Conservation (phyloP, 2,888 invertebrate genomes). For the Trimorus sp. region DNA sequence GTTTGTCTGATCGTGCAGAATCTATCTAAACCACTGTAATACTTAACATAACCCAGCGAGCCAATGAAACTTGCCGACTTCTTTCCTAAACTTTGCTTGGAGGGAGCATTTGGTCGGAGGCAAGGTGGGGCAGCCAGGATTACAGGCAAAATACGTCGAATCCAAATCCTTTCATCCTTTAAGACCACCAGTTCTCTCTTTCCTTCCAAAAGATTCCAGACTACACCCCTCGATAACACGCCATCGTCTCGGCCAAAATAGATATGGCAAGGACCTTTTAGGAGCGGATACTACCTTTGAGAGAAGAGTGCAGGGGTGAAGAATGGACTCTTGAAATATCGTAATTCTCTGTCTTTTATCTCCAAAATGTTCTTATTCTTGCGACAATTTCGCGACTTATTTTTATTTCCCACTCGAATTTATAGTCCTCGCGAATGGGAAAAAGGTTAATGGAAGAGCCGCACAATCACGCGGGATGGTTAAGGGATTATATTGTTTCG, state of each 20-base stretch:
- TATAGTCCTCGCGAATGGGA: conserved; percentile 35
- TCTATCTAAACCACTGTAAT: conserved; percentile 58
- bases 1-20: conserved; percentile 55
- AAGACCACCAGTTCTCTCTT: conserved; percentile 68
- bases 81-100: conserved; percentile 63
- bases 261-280: conserved; percentile 62
- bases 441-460: conserved; percentile 38
- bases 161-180: conserved; percentile 76
- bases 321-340: conserved; percentile 69
- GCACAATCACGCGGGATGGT: conserved; percentile 23
- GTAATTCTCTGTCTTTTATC: conserved; percentile 62
- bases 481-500: conserved; percentile 17
- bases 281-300: conserved; percentile 50
- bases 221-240: conserved; percentile 62
- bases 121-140: conserved; percentile 70
- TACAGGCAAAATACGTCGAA: conserved; percentile 78
- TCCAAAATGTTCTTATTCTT: conserved; percentile 59
- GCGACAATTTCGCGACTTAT: conserved; percentile 54
- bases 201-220: conserved; percentile 54
- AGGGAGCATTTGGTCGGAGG: conserved; percentile 65
- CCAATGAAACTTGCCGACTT: conserved; percentile 62
- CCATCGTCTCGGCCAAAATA: conserved; percentile 59
- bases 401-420: conserved; percentile 51
- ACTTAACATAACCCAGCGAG: conserved; percentile 59
- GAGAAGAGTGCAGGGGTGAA: conserved; percentile 52